Evolutionary conservation across 1,140 invertebrate genomes (phyloP), one percentile per base, ranked within the genome.

Genomic region (Ooceraea biroi): DNA sequence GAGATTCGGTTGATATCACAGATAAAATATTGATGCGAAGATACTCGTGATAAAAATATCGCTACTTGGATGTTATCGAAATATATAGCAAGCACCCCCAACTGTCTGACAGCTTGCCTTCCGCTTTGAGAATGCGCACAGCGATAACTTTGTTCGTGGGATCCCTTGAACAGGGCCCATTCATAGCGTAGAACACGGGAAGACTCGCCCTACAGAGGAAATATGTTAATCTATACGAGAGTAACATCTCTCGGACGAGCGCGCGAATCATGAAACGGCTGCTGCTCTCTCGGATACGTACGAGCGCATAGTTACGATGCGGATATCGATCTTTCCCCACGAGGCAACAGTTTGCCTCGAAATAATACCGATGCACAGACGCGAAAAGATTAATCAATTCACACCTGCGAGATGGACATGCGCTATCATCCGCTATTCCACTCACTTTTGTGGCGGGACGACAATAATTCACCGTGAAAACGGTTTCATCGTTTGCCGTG

Each of bases 341-440:
- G 68, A 82, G 83, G 83, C 83, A 85, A 85, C 83, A 73, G 78
- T 82, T 85, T 82, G 83, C 83, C 57, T 63, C 25, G 76, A 83
- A 73, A 85, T 85, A 85, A 66, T 63, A 25, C 68, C 50, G 74
- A 84, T 74, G 55, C 57, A 76, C 60, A 36, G 22, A 78, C 65
- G 65, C 76, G 65, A 80, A 71, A 71, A 80, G 76, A 80, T 80
- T 71, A 71, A 80, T 80, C 65, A 57, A 30, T 44, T 80, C n/a
- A 36, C 65, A 66, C 60, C 19, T 44, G 82, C 58, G 72, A 74
- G 80, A 83, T 44, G 63, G 50, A 48, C 78, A 19, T n/a, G 55
- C 73, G 60, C 14, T 65, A 65, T 76, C 65, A 76, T 76, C n/a
- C 58, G 27, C 22, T 41, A 7, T 61, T 61, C 60, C 22, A 19